Percentiles rank a stretch among this genome's conserved stretches.
Conservation (phyloP, 2,797 vertebrate species). For the Falco biarmicus region DNA sequence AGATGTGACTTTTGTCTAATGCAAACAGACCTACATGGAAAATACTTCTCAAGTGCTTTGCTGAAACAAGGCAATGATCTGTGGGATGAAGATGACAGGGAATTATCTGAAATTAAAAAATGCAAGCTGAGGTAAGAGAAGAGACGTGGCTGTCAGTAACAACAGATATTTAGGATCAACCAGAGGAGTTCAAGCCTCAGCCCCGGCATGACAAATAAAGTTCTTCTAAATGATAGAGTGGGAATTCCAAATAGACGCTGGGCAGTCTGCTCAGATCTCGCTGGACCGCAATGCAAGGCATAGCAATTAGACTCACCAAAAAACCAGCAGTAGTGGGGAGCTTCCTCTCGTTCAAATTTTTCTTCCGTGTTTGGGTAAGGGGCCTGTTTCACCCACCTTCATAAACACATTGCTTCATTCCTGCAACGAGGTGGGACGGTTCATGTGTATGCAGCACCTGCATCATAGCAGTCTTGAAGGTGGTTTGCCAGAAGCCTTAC, state of each 20-base stretch:
- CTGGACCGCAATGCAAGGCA: neutral
- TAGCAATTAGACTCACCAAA: neutral
- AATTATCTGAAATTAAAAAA: constrained; percentile 41
- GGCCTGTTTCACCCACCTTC: neutral
- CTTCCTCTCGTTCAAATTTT: neutral
- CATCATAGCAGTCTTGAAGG: neutral
- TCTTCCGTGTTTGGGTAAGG: neutral
- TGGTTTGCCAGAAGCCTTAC: neutral
- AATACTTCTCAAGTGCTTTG: neutral
- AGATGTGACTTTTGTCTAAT: neutral
- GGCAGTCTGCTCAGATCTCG: neutral
- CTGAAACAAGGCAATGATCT: constrained; percentile 20
- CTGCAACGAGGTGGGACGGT: accelerated
- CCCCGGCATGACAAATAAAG: constrained; percentile 55
- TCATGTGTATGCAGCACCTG: neutral
- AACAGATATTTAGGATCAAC: constrained; percentile 21
- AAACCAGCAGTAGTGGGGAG: neutral
- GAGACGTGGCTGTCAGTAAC: constrained; percentile 28
- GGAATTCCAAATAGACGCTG: constrained; percentile 48
- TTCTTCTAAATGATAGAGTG: constrained; percentile 74
- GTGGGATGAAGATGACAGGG: constrained; percentile 51
- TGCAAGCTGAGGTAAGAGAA: neutral
- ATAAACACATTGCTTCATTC: neutral
- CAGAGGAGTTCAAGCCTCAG: constrained; percentile 30
- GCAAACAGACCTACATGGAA: neutral